Conservation (phyloP, 2,888 invertebrate genomes). For the Himalopsyche anomala region DNA sequence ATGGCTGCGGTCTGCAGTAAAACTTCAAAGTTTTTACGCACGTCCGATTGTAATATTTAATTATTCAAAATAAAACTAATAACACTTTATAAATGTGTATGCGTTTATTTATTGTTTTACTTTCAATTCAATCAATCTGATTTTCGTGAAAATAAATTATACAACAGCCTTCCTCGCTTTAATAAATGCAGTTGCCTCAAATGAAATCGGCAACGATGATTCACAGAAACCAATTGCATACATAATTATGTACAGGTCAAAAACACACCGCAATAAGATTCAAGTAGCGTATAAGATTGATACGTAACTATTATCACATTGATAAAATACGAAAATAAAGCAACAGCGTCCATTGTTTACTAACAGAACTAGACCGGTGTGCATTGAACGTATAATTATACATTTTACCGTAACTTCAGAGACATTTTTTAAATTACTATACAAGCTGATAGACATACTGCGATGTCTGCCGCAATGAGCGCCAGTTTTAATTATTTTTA, state of each 20-base stretch:
- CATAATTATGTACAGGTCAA: background rate
- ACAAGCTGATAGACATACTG: background rate
- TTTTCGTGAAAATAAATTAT: background rate
- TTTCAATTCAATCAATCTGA: no score
- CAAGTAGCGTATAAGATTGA: background rate
- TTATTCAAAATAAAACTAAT: no score
- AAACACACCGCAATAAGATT: background rate
- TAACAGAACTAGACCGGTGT: background rate
- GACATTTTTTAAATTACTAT: conserved; percentile 9
- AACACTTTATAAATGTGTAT: no score
- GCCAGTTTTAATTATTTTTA: background rate
- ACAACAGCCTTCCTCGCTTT: background rate
- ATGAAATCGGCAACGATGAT: background rate
- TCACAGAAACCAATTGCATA: conserved; percentile 1
- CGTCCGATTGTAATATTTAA: no score
- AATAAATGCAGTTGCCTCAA: background rate
- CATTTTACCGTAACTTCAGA: background rate
- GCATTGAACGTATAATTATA: conserved; percentile 2
- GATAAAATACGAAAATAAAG: conserved; percentile 3
- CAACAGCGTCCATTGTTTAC: background rate
- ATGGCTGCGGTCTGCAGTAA: no score
- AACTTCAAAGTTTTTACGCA: no score
- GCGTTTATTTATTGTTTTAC: no score
- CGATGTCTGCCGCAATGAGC: background rate
- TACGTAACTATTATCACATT: background rate